phyloP scores from a whole-genome alignment of 2,113 vertebrate genomes.

The Toxotes jaculatrix region DNA sequence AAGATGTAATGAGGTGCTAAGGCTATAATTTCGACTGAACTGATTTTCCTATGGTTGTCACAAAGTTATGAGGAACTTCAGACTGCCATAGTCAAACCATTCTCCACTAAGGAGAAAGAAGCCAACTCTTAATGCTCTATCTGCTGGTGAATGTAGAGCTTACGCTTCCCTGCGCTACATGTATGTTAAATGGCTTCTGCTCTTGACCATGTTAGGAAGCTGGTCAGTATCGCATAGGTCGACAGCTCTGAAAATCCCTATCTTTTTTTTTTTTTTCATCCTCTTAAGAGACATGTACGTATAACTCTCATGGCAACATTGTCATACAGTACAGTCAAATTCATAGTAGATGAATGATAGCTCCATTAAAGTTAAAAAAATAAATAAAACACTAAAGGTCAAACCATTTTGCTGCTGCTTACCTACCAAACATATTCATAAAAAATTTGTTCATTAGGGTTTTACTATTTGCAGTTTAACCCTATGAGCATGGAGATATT shows the following conservation, averaged over 20 bases:
- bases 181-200: slow-evolving; percentile 69
- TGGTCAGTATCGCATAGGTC: slow-evolving; percentile 92
- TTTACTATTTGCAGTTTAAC: slow-evolving; percentile 88
- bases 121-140: slow-evolving; percentile 51
- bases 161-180: slow-evolving; percentile 55
- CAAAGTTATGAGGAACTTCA: slow-evolving; percentile 65
- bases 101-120: slow-evolving; percentile 62
- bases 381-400: slow-evolving; percentile 66
- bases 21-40: slow-evolving; percentile 35
- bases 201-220: slow-evolving; percentile 85
- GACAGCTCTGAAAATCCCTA: slow-evolving; percentile 83
- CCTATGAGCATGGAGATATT: slow-evolving; percentile 76
- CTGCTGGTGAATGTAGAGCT: slow-evolving; percentile 83
- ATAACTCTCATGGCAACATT: slow-evolving; percentile 78
- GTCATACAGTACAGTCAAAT: slow-evolving; percentile 85
- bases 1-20: slow-evolving; percentile 46
- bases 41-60: slow-evolving; percentile 64
- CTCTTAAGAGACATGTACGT: slow-evolving; percentile 73
- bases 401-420: slow-evolving; percentile 95
- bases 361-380: slow-evolving; percentile 65
- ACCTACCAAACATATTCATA: slow-evolving; percentile 85
- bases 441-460: slow-evolving; percentile 88
- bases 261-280: slow-evolving; percentile 73
- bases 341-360: slow-evolving; percentile 79
- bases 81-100: slow-evolving; percentile 60